A percentile compares a stretch with the other conserved stretches of the same genome.
phyloP scores from a whole-genome alignment of 2,888 invertebrate genomes.

The Drosophila leonis region DNA sequence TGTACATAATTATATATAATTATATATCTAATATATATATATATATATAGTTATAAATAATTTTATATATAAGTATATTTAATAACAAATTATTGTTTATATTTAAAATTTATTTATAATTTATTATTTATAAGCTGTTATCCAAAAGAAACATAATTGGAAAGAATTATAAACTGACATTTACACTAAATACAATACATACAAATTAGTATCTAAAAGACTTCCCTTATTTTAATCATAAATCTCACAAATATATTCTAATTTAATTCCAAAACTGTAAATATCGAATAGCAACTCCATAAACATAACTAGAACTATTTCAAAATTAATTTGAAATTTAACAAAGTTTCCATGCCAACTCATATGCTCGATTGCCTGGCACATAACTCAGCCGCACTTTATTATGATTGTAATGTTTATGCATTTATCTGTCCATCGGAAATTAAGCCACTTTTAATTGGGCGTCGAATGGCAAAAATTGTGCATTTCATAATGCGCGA shows the following conservation, averaged over 20 bases:
- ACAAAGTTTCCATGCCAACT: neutral
- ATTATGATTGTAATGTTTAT: constrained; percentile 43
- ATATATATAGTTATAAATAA: too few species aligned
- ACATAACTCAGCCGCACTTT: constrained; percentile 8
- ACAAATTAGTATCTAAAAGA: too few species aligned
- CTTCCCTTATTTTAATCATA: too few species aligned
- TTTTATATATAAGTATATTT: too few species aligned
- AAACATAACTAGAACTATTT: neutral
- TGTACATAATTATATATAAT: too few species aligned
- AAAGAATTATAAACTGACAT: too few species aligned
- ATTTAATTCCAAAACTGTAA: neutral
- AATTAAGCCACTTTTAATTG: constrained; percentile 72
- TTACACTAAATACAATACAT: too few species aligned
- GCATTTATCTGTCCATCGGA: constrained; percentile 56
- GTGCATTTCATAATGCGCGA: constrained; percentile 60
- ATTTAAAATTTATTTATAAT: too few species aligned
- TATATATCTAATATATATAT: too few species aligned
- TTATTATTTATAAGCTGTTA: too few species aligned
- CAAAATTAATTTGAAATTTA: neutral
- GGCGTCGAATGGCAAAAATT: constrained; percentile 56
- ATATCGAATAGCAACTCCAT: neutral
- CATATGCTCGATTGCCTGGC: neutral
- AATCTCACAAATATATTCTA: neutral
- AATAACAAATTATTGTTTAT: too few species aligned
- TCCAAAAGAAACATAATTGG: too few species aligned